Percentiles rank a stretch among this genome's conserved stretches.
Conservation (phyloP, 2,888 invertebrate genomes). For the Caenorhabditis uteleia region DNA sequence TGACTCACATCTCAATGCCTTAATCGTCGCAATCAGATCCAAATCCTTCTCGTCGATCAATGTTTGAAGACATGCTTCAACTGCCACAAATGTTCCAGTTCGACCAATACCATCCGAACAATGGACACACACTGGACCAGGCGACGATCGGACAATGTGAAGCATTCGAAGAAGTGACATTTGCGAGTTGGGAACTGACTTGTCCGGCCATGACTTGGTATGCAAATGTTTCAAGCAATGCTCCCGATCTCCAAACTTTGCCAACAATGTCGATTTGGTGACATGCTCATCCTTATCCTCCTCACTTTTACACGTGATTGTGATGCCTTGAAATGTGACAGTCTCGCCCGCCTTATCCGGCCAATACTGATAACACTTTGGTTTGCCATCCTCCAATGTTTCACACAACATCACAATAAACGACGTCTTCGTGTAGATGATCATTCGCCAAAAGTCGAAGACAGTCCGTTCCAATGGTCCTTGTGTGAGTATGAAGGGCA, state of each 20-base stretch:
- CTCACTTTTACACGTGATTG: constrained; percentile 12
- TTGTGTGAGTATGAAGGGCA: constrained; percentile 29
- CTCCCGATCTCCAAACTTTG: constrained; percentile 13
- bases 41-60: constrained; percentile 32
- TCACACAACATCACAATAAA: constrained; percentile 42
- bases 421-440: constrained; percentile 19
- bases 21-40: constrained; percentile 18
- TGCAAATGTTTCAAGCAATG: constrained; percentile 24
- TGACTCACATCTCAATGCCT: constrained; percentile 26
- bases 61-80: constrained; percentile 32
- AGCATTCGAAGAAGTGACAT: constrained; percentile 33
- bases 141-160: constrained; percentile 20
- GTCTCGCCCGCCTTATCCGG: constrained; percentile 25
- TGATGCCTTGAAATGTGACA: constrained; percentile 7
- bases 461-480: constrained; percentile 18
- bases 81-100: constrained; percentile 38
- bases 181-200: constrained; percentile 24
- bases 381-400: constrained; percentile 25
- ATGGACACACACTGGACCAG: constrained; percentile 26
- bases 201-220: constrained; percentile 36
- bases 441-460: constrained; percentile 39
- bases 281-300: constrained; percentile 29
- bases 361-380: constrained; percentile 30
- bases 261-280: constrained; percentile 12
- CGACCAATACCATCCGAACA: constrained; percentile 37